Percentiles rank a stretch among this genome's conserved stretches.
Conservation (phyloP, 1,140 invertebrate species). For the Apis laboriosa region DNA sequence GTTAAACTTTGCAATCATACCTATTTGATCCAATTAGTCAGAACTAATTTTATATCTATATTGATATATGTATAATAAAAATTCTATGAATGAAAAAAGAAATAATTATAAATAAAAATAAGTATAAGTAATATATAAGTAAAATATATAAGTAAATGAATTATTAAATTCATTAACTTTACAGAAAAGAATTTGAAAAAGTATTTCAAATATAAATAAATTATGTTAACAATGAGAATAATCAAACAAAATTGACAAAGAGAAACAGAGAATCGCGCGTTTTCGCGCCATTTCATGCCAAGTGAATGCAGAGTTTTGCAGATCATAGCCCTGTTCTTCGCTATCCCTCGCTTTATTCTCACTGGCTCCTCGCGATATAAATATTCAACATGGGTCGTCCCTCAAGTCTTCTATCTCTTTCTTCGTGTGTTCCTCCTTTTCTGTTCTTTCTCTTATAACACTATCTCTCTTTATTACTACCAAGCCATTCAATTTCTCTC, state of each 20-base stretch:
- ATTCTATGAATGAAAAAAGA: no score
- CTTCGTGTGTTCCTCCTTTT: slow-evolving; percentile 21
- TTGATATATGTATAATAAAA: no score
- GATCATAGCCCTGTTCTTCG: slow-evolving; percentile 34
- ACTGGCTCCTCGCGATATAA: slow-evolving; percentile 61
- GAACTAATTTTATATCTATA: no score
- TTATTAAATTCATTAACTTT: no score
- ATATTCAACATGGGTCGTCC: slow-evolving; percentile 66
- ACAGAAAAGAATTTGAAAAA: background rate
- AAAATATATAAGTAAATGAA: no score
- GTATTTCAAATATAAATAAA: background rate
- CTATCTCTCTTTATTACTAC: background rate
- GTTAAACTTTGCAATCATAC: no score
- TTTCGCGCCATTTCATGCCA: slow-evolving; percentile 36
- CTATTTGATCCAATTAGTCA: no score
- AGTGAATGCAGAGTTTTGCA: slow-evolving; percentile 25
- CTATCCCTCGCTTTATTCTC: slow-evolving; percentile 39
- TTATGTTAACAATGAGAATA: no score
- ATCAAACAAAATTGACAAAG: background rate
- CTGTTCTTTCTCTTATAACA: background rate
- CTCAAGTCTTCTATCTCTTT: slow-evolving; percentile 40
- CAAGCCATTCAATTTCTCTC: background rate
- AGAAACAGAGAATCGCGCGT: background rate
- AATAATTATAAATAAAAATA: no score
- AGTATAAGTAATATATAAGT: no score